These are phyloP conservation scores for Rhinoderma darwinii DNA, from an alignment of 2,113 vertebrate genomes.

Conservation along the genomic window DNA sequence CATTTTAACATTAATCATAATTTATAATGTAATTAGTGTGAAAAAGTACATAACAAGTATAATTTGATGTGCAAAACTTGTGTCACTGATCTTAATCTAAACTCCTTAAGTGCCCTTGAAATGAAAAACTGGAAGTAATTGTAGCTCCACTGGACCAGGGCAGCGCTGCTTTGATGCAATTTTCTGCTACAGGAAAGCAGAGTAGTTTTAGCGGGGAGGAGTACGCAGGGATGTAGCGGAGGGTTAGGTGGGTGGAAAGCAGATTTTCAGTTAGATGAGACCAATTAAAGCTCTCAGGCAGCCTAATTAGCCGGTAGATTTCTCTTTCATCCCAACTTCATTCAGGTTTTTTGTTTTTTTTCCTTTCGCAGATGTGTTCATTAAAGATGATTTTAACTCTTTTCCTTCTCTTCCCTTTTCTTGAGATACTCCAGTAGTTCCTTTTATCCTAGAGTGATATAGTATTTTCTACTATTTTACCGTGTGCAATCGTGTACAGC, in stretches of 20 bases:
- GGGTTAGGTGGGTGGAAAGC: constrained; percentile 55
- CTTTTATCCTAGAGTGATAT: background rate
- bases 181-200: constrained; percentile 32
- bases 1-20: background rate
- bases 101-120: constrained; percentile 28
- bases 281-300: constrained; percentile 60
- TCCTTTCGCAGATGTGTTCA: constrained; percentile 56
- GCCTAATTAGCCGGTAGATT: constrained; percentile 57
- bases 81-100: constrained; percentile 18
- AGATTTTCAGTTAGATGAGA: constrained; percentile 53
- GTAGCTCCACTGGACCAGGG: constrained; percentile 31
- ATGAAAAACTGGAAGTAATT: constrained; percentile 18
- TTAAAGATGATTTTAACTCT: constrained; percentile 53
- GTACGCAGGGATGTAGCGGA: constrained; percentile 33
- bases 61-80: constrained; percentile 8
- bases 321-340: constrained; percentile 54
- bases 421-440: background rate
- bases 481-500: background rate
- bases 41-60: background rate
- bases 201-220: constrained; percentile 36
- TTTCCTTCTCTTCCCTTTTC: background rate
- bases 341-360: constrained; percentile 55
- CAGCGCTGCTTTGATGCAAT: constrained; percentile 39
- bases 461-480: background rate
- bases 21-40: background rate